Conservation (phyloP, 92 coral and sea anemone genomes). For the Umimayanthus kanabou region DNA sequence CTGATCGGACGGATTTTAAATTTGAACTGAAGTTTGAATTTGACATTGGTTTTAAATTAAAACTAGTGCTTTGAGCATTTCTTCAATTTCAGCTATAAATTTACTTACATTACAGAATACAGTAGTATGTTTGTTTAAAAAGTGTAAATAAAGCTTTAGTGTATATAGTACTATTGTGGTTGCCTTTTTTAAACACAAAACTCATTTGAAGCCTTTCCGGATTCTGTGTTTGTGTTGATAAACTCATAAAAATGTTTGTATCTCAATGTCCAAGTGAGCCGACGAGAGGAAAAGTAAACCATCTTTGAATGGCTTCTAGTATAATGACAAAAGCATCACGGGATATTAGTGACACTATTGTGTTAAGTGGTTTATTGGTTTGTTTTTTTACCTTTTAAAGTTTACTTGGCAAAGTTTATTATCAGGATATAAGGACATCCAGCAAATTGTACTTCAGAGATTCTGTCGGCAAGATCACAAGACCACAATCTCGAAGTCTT, state of each 20-base stretch:
- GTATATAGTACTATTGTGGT: background rate
- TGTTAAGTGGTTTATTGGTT: constrained; percentile 45
- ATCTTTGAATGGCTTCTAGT: constrained; percentile 31
- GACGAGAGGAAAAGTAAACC: constrained; percentile 40
- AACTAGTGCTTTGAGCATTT: constrained; percentile 34
- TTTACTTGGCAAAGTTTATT: constrained; percentile 36
- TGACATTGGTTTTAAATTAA: background rate
- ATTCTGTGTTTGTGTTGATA: constrained; percentile 37
- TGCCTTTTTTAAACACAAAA: constrained; percentile 1
- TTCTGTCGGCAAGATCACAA: constrained; percentile 89
- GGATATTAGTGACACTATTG: constrained; percentile 42
- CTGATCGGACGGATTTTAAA: background rate
- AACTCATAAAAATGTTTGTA: constrained; percentile 46
- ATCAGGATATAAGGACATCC: constrained; percentile 8
- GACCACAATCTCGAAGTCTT: constrained; percentile 51
- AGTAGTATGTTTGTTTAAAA: background rate
- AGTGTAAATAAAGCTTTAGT: background rate
- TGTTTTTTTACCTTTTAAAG: constrained; percentile 28
- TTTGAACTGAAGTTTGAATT: background rate
- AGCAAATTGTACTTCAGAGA: constrained; percentile 39
- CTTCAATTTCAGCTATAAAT: constrained; percentile 51
- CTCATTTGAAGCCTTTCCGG: constrained; percentile 28
- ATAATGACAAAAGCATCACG: constrained; percentile 40
- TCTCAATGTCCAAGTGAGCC: constrained; percentile 19
- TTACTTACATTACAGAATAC: background rate